Evolutionary conservation across 2,888 invertebrate genomes (phyloP).

Genomic region (Lasius platythorax): DNA sequence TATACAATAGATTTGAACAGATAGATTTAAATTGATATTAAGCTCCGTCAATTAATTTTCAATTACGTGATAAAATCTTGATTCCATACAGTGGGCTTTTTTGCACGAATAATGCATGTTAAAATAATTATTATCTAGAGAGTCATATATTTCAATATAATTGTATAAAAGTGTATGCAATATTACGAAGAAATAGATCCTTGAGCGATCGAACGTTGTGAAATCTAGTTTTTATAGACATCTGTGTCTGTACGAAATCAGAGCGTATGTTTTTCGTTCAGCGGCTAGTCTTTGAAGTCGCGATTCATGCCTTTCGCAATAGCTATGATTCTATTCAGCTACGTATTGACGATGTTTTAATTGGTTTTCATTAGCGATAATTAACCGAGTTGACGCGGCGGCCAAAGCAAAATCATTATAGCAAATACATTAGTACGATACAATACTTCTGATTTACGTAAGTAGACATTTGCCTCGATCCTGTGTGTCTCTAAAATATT

Average conservation of each 20-base stretch:
- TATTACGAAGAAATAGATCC: neutral
- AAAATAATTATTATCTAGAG: neutral
- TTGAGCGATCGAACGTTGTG: neutral
- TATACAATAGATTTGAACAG: neutral
- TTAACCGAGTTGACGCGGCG: slow-evolving; percentile 62
- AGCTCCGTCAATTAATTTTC: neutral
- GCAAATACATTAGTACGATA: slow-evolving; percentile 36
- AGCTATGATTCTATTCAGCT: slow-evolving; percentile 38
- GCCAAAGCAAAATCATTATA: slow-evolving; percentile 54
- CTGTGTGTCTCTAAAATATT: neutral
- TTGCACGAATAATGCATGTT: neutral
- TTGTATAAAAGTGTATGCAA: neutral
- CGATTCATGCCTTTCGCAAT: slow-evolving; percentile 55
- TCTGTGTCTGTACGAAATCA: neutral
- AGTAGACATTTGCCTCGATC: neutral
- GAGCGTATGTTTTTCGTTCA: slow-evolving; percentile 38
- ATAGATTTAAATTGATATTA: neutral
- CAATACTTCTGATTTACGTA: slow-evolving; percentile 48
- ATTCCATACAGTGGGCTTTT: neutral
- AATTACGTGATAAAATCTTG: neutral
- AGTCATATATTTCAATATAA: neutral
- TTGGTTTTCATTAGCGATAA: slow-evolving; percentile 74
- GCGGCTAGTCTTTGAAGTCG: slow-evolving; percentile 50
- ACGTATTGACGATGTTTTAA: slow-evolving; percentile 67
- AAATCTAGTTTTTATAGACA: slow-evolving; percentile 11